phyloP scores from a whole-genome alignment of 2,113 vertebrate species.

The Triplophysa rosa region DNA sequence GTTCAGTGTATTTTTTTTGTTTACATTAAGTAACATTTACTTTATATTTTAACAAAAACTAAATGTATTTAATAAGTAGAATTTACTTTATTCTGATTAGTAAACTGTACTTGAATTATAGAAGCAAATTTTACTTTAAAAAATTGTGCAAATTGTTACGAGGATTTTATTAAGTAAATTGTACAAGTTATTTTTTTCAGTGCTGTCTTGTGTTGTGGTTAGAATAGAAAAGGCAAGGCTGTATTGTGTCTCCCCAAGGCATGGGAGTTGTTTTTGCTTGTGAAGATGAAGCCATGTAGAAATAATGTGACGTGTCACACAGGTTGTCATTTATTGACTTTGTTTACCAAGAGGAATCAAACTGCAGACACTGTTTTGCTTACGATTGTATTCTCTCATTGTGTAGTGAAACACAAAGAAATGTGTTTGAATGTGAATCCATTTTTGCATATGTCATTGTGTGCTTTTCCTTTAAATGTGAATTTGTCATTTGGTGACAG shows the following conservation, averaged over 20 bases:
- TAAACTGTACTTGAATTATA: no score
- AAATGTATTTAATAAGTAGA: no score
- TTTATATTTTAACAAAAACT: no score
- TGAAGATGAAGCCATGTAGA: slow-evolving; percentile 60
- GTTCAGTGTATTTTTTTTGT: no score
- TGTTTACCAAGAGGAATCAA: slow-evolving; percentile 41
- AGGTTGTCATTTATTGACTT: slow-evolving; percentile 66
- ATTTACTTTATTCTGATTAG: no score
- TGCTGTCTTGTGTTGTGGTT: neutral
- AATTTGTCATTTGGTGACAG: neutral
- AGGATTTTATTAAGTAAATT: no score
- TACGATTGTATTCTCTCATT: neutral
- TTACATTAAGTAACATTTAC: no score
- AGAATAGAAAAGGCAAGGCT: neutral
- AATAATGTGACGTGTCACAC: slow-evolving; percentile 69
- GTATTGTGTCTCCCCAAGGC: neutral
- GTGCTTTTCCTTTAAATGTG: neutral
- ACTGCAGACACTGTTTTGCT: neutral
- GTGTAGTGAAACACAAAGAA: neutral
- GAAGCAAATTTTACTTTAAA: no score
- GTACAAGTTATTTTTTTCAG: no score
- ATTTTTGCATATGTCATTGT: neutral
- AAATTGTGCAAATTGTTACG: no score
- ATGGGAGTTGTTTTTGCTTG: slow-evolving; percentile 3
- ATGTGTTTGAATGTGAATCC: neutral